Percentiles rank a stretch among this genome's conserved stretches.
These are phyloP conservation scores for Rhinolophus sinicus DNA, from an alignment of 2,113 vertebrate species.

Conservation along the genomic window DNA sequence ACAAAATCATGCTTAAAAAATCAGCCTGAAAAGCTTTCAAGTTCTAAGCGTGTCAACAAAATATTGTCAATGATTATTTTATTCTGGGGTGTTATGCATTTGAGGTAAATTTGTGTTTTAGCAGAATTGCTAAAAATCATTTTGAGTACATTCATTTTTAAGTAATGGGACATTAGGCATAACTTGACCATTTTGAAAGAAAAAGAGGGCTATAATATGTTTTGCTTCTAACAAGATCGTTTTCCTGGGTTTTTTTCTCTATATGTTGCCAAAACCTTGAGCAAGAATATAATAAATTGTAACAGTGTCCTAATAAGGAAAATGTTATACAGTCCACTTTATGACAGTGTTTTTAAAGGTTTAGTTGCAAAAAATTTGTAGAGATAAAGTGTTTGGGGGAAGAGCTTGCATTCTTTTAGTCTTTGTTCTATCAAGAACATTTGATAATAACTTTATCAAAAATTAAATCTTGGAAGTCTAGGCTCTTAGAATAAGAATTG, in stretches of 20 bases:
- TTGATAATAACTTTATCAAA: constrained; percentile 11
- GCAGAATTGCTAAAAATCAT: background rate
- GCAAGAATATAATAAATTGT: background rate
- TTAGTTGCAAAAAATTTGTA: background rate
- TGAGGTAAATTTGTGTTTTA: background rate
- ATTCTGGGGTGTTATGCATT: background rate
- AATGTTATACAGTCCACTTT: background rate
- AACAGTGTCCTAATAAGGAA: background rate
- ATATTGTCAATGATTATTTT: background rate
- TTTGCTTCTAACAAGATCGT: background rate
- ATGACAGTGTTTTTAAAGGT: background rate
- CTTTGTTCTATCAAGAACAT: background rate
- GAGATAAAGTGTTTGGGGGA: background rate
- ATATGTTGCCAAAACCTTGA: background rate
- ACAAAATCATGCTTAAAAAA: background rate
- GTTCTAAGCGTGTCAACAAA: background rate
- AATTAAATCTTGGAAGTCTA: background rate
- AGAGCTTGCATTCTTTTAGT: background rate
- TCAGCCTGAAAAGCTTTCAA: background rate
- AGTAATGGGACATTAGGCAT: background rate
- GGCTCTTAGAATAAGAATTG: background rate
- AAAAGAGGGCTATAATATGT: background rate
- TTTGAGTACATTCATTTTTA: background rate
- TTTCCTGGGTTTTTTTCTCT: background rate
- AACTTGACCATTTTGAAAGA: background rate